Base-by-base conservation (phyloP, 2,797 vertebrate genomes). In the Chlorospingus flavigularis region DNA sequence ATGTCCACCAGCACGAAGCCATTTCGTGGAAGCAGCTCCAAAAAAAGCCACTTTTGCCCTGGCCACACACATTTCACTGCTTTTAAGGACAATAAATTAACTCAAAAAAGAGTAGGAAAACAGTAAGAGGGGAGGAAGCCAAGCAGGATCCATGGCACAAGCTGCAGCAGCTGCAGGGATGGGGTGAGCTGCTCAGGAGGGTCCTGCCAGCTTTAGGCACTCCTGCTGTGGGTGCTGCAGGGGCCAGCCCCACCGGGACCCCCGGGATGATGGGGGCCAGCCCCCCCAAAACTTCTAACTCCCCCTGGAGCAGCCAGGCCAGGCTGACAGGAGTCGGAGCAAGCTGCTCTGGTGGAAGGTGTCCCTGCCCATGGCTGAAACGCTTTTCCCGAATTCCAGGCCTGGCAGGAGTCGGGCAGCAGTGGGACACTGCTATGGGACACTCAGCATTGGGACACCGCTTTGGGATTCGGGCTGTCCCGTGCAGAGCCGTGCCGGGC, bases 121-220 rank as follows among this genome's bases (percentile, higher is more conserved):
- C 19, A 0, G 0, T 7, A 2, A 43, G 35, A 17, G 0, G 13
- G 51, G 51, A 79, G 3, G 42, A 47, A 68, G 63, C 45, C 0
- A 9, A 75, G 75, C 8, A 1, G 37, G 15, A 45, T 8, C 47
- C 1, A 1, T 0, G 4, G 40, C 67, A 78, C 25, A 7, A 50
- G 28, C 71, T 1, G 50, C 83, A 76, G 58, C 72, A 21, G 58
- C 58, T 20, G 10, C 39, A 5, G 53, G 33, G 21, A 61, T 3
- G 40, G 21, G 70, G 10, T 0, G 20, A 68, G 10, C 5, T 28
- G 54, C 33, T 6, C 28, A n/a, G 42, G 16, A 76, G 40, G 13
- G 3, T 33, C 20, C 11, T 17, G 9, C 16, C 60, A 57, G 51
- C 13, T 70, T 6, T 2, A 5, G 1, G 3, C 24, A 5, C 4